Conservation (phyloP, 2,113 vertebrate species). For the Xyrauchen texanus region DNA sequence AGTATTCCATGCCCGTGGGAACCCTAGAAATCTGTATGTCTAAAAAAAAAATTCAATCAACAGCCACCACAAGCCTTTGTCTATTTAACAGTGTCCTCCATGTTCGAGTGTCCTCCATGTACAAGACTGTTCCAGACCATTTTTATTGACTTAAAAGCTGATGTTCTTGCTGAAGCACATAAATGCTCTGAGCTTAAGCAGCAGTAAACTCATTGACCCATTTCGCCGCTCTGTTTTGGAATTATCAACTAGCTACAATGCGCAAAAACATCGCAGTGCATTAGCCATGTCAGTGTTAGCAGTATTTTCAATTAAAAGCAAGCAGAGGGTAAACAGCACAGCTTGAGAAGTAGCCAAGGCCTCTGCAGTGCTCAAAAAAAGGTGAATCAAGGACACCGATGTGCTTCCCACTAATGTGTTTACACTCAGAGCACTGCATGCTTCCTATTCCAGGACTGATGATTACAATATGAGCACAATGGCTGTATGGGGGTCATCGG, state of each 20-base stretch:
- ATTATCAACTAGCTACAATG: conserved; percentile 18
- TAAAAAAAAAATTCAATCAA: no score
- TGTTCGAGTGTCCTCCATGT: no score
- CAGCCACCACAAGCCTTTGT: no score
- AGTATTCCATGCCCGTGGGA: no score
- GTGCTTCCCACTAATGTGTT: conserved; percentile 74
- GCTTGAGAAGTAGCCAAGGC: conserved; percentile 60
- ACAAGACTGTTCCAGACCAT: not conserved
- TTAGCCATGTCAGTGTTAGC: conserved; percentile 74
- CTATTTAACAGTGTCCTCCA: no score
- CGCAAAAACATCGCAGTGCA: conserved; percentile 59
- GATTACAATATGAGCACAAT: conserved; percentile 77
- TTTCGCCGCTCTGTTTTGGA: not conserved
- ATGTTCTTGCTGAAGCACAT: conserved; percentile 29
- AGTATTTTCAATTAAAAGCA: conserved; percentile 74
- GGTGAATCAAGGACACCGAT: conserved; percentile 72
- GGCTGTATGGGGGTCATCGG: conserved; percentile 72
- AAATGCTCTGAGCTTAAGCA: conserved; percentile 31
- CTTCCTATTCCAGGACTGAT: conserved; percentile 73
- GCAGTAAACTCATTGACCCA: conserved; percentile 66
- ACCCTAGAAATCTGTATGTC: no score
- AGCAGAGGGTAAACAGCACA: conserved; percentile 69
- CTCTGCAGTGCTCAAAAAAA: conserved; percentile 54
- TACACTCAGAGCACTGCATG: conserved; percentile 70
- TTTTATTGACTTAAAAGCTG: conserved; percentile 42